Evolutionary conservation across 1,140 invertebrate genomes (phyloP).

Genomic region (Chionoecetes opilio): DNA sequence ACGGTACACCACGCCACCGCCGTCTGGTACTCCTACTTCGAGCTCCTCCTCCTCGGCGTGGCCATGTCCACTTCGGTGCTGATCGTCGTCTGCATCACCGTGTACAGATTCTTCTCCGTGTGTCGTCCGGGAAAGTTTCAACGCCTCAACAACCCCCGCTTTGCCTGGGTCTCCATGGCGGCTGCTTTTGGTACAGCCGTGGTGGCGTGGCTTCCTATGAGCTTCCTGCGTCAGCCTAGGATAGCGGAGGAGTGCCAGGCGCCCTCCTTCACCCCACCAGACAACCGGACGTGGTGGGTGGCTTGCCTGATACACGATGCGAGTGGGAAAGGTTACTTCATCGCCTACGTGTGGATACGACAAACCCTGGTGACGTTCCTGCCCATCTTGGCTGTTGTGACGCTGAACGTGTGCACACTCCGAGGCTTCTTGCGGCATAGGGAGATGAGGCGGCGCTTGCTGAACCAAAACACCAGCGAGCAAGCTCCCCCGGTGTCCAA

Average conservation of each 20-base stretch:
- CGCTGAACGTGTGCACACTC: conserved; percentile 82
- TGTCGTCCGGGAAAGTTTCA: conserved; percentile 82
- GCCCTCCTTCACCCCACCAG: conserved; percentile 13
- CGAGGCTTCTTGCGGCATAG: conserved; percentile 54
- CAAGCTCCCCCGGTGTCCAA: background rate
- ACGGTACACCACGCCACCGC: conserved; percentile 79
- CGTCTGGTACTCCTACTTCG: conserved; percentile 82
- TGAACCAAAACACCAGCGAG: background rate
- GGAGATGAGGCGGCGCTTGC: conserved; percentile 15
- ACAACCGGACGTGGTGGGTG: conserved; percentile 71
- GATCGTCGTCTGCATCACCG: conserved; percentile 82
- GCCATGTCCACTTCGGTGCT: conserved; percentile 82
- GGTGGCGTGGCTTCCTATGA: conserved; percentile 68
- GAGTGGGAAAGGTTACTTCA: conserved; percentile 73
- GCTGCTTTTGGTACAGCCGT: conserved; percentile 43
- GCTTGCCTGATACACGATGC: conserved; percentile 71
- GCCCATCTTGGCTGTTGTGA: conserved; percentile 81
- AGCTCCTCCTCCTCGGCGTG: conserved; percentile 82
- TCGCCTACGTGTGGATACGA: conserved; percentile 81
- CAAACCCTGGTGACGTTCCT: conserved; percentile 82
- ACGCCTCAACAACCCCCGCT: conserved; percentile 81
- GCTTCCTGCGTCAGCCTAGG: conserved; percentile 62
- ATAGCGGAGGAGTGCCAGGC: conserved; percentile 55
- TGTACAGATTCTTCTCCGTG: conserved; percentile 82
- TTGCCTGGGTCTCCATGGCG: conserved; percentile 79